A percentile compares a stretch with the other conserved stretches of the same genome.
Evolutionary conservation across 37 sponge, comb jelly and placozoan genomes (phyloP).

Genomic region (Spongilla lacustris): DNA sequence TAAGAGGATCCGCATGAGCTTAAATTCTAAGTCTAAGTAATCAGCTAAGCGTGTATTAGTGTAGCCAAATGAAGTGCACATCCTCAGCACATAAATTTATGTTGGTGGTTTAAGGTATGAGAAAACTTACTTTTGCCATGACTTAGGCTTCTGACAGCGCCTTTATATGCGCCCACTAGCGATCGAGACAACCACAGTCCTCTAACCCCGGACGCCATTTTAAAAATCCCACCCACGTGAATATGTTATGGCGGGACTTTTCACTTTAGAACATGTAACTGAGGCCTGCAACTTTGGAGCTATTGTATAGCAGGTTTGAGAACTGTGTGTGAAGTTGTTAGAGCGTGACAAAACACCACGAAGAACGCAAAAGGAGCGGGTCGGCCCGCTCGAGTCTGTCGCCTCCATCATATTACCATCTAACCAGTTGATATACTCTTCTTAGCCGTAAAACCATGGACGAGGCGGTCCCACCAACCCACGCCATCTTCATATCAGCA

Average conservation of each 20-base stretch:
- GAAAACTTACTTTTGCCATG: neutral
- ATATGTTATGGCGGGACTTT: neutral
- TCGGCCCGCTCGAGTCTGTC: no score
- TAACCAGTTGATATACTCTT: neutral
- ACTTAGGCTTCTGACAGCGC: neutral
- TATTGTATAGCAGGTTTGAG: neutral
- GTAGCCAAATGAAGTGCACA: no score
- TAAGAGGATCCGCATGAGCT: no score
- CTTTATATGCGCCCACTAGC: neutral
- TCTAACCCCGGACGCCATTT: neutral
- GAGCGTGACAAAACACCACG: neutral
- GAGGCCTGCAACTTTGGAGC: neutral
- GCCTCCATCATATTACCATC: neutral
- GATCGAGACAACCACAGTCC: neutral
- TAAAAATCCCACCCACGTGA: constrained; percentile 1
- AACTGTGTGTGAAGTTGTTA: neutral
- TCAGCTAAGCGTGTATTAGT: no score
- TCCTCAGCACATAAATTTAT: no score
- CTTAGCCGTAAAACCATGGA: neutral
- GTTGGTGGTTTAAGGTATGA: neutral
- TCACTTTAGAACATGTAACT: neutral
- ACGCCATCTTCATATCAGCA: neutral
- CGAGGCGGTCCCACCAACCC: neutral
- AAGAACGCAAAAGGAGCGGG: neutral
- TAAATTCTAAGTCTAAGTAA: no score